Evolutionary conservation across 1,140 invertebrate genomes (phyloP).

Genomic region (Hormaphis cornu): DNA sequence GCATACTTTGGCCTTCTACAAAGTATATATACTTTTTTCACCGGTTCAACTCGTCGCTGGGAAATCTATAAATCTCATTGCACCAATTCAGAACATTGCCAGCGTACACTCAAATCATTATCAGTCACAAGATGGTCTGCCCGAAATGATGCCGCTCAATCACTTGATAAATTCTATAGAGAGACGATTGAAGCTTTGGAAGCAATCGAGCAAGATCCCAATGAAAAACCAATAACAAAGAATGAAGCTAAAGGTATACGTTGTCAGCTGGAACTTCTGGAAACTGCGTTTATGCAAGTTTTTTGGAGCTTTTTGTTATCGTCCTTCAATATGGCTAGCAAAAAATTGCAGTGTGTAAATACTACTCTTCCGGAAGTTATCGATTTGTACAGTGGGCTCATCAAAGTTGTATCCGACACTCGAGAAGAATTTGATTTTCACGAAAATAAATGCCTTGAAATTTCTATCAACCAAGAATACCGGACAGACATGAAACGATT

Average conservation of each 20-base stretch:
- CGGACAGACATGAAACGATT: too few species aligned
- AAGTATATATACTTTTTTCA: slow-evolving; percentile 37
- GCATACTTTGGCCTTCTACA: slow-evolving; percentile 37
- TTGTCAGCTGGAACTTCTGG: neutral
- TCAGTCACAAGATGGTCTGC: slow-evolving; percentile 36
- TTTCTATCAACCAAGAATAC: too few species aligned
- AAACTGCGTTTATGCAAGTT: neutral
- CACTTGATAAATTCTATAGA: neutral
- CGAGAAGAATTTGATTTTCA: too few species aligned
- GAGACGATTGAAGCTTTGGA: neutral
- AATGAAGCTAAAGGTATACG: neutral
- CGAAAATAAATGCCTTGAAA: too few species aligned
- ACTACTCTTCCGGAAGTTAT: too few species aligned
- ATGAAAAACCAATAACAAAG: neutral
- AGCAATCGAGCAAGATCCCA: neutral
- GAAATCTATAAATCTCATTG: slow-evolving; percentile 31
- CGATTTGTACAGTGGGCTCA: too few species aligned
- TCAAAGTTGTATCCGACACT: too few species aligned
- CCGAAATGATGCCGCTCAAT: slow-evolving; percentile 33
- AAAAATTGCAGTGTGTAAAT: too few species aligned
- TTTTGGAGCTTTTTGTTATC: neutral
- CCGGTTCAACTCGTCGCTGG: slow-evolving; percentile 36
- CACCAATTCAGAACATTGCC: neutral
- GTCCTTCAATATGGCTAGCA: neutral
- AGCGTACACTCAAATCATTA: slow-evolving; percentile 28